phyloP scores from a whole-genome alignment of 2,113 vertebrate species.

The Chrysochloris asiatica region DNA sequence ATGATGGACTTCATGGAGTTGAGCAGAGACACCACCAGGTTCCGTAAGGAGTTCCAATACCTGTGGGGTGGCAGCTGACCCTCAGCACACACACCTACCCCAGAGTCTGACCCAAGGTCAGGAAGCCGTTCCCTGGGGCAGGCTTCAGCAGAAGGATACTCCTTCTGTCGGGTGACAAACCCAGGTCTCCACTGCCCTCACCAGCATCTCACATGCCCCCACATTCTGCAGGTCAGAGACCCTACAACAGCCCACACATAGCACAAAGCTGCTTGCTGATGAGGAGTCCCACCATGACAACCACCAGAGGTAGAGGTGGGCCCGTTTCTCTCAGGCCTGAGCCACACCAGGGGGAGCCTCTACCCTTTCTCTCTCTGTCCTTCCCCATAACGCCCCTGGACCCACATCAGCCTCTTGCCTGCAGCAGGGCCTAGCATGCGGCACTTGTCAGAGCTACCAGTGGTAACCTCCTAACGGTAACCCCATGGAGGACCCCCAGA shows the following conservation, averaged over 20 bases:
- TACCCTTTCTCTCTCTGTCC: background rate
- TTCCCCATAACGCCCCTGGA: background rate
- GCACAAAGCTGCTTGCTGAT: background rate
- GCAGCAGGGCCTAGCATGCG: background rate
- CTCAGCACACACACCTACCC: too few species aligned
- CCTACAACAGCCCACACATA: too few species aligned
- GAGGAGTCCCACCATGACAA: background rate
- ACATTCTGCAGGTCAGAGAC: background rate
- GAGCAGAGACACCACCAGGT: constrained; percentile 95
- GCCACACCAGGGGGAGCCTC: background rate
- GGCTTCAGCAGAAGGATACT: background rate
- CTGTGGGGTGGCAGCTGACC: constrained; percentile 75
- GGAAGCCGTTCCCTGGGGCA: background rate
- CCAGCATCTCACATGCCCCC: background rate
- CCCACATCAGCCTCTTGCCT: background rate
- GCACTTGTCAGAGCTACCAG: background rate
- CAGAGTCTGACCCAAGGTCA: background rate
- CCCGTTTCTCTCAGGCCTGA: too few species aligned
- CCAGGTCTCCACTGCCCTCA: background rate
- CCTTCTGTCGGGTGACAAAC: background rate
- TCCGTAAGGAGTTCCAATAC: constrained; percentile 98
- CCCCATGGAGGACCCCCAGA: too few species aligned
- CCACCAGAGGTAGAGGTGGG: background rate
- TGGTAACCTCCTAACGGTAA: too few species aligned
- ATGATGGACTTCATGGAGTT: constrained; percentile 99